Percentiles rank a stretch among this genome's conserved stretches.
These are phyloP conservation scores for Aphelinus atriplicis DNA, from an alignment of 1,140 invertebrate species.

Conservation along the genomic window DNA sequence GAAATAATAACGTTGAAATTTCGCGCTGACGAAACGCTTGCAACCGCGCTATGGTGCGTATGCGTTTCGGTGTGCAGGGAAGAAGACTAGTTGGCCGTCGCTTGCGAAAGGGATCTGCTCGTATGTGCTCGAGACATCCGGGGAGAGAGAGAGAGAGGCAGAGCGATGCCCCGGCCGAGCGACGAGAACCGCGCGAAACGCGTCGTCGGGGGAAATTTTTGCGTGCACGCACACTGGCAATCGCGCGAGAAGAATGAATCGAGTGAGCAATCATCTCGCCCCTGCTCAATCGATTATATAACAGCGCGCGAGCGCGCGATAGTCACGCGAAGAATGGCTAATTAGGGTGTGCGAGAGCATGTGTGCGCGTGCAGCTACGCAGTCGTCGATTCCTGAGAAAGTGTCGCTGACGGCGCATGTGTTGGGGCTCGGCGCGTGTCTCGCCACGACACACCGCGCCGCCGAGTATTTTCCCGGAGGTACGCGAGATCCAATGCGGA, in stretches of 20 bases:
- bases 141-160: neutral
- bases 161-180: neutral
- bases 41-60: too few relatives aligned
- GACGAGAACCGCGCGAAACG: neutral
- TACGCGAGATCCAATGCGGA: too few relatives aligned
- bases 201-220: neutral
- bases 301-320: neutral
- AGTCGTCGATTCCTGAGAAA: constrained; percentile 28
- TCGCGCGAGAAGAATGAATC: constrained; percentile 21
- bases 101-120: constrained; percentile 19
- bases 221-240: neutral
- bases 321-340: constrained; percentile 35
- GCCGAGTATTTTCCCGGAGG: too few relatives aligned
- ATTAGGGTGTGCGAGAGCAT: constrained; percentile 13
- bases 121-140: constrained; percentile 11
- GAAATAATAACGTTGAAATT: constrained; percentile 21
- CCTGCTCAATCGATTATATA: constrained; percentile 37
- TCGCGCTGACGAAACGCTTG: constrained; percentile 24
- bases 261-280: constrained; percentile 15
- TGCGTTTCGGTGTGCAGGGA: constrained; percentile 29
- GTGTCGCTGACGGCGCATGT: neutral
- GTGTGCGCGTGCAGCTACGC: neutral
- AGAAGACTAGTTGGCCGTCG: constrained; percentile 20
- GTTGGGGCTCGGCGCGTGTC: too few relatives aligned
- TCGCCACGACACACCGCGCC: too few relatives aligned